Conservation (phyloP, 2,888 invertebrate species). For the Rhabditophanes sp. region DNA sequence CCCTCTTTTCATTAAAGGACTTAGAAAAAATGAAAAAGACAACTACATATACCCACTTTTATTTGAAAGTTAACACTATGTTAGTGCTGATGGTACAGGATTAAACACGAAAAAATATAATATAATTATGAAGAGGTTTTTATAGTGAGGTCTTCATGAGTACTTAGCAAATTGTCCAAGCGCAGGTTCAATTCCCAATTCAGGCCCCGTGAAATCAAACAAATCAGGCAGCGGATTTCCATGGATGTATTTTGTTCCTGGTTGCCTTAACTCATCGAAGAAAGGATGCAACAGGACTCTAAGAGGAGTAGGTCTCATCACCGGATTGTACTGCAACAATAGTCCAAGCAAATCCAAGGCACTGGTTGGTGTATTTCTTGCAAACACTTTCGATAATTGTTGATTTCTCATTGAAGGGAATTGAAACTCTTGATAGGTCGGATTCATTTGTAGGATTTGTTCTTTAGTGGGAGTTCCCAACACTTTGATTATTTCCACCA, state of each 20-base stretch:
- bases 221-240: constrained; percentile 82
- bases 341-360: constrained; percentile 59
- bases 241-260: constrained; percentile 67
- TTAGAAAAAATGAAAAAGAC: too few species aligned
- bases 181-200: too few species aligned
- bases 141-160: too few species aligned
- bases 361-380: constrained; percentile 47
- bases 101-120: too few species aligned
- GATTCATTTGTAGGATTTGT: constrained; percentile 99
- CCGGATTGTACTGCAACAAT: constrained; percentile 66
- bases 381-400: constrained; percentile 4
- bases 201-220: constrained; percentile 18
- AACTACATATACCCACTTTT: too few species aligned
- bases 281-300: constrained; percentile 49
- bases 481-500: constrained; percentile 98
- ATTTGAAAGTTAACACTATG: too few species aligned
- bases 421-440: constrained; percentile 99
- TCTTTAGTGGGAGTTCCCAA: constrained; percentile 94
- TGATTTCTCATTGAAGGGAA: constrained; percentile 2
- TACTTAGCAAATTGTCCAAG: too few species aligned
- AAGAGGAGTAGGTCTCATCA: constrained; percentile 66
- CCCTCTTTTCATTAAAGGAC: too few species aligned
- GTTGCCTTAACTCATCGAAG: constrained; percentile 91
- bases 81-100: too few species aligned
- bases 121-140: too few species aligned